Evolutionary conservation across 2,113 vertebrate species (phyloP).

Genomic region (Scartelaos histophorus): DNA sequence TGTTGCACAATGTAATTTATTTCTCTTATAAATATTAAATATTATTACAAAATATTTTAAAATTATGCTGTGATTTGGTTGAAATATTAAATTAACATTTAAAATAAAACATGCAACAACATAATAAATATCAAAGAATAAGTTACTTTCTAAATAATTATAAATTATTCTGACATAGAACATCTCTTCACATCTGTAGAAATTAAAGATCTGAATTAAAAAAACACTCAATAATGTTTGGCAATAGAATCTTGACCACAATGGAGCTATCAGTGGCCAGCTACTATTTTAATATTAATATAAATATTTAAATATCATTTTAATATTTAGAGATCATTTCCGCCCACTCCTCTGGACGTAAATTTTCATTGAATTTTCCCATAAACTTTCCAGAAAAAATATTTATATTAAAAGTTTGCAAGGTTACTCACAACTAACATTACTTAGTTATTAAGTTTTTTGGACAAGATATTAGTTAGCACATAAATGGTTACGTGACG

Average conservation of each 20-base stretch:
- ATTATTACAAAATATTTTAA: background rate
- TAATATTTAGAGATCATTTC: too few species aligned
- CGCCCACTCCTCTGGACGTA: too few species aligned
- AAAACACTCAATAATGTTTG: background rate
- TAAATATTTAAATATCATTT: too few species aligned
- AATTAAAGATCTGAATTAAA: background rate
- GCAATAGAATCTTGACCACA: background rate
- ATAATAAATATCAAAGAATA: slow-evolving; percentile 44
- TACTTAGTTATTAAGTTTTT: too few species aligned
- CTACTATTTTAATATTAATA: too few species aligned
- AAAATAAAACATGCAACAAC: slow-evolving; percentile 21
- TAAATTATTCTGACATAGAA: background rate
- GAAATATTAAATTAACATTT: slow-evolving; percentile 31
- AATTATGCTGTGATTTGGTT: slow-evolving; percentile 3
- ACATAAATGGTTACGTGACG: too few species aligned
- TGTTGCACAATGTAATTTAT: slow-evolving; percentile 31
- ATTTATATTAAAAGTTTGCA: too few species aligned
- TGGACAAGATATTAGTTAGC: too few species aligned
- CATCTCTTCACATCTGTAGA: background rate
- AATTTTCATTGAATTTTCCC: too few species aligned
- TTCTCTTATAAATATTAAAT: slow-evolving; percentile 17
- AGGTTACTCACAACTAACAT: too few species aligned
- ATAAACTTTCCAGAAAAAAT: too few species aligned
- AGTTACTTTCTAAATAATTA: slow-evolving; percentile 29
- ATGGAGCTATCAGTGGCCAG: too few species aligned